A percentile compares a stretch with the other conserved stretches of the same genome.
Conservation (phyloP, 2,888 invertebrate genomes). For the Aphidoletes aphidimyza region DNA sequence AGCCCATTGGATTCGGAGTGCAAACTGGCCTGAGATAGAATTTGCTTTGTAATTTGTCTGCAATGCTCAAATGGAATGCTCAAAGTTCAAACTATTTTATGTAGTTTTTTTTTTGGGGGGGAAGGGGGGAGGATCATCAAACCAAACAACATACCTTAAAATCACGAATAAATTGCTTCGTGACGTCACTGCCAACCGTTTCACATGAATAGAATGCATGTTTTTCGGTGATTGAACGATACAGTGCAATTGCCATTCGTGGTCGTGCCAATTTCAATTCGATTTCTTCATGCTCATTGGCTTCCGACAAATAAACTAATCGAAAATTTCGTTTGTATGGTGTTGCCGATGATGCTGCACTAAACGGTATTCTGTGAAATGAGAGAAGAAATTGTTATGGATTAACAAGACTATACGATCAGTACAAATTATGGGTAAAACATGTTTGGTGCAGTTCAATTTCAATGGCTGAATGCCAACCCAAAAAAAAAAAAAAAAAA, state of each 20-base stretch:
- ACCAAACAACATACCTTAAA: slow-evolving; percentile 72
- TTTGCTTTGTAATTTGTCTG: neutral
- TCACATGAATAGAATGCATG: slow-evolving; percentile 94
- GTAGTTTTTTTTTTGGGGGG: too few relatives aligned
- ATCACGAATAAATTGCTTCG: slow-evolving; percentile 88
- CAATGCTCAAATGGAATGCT: slow-evolving; percentile 26
- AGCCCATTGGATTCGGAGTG: neutral
- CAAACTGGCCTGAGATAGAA: too few relatives aligned
- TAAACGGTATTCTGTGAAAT: slow-evolving; percentile 77
- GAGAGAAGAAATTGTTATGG: too few relatives aligned
- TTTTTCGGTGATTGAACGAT: slow-evolving; percentile 88
- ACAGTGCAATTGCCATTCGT: slow-evolving; percentile 83
- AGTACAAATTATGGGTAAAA: too few relatives aligned
- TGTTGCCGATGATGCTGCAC: slow-evolving; percentile 82
- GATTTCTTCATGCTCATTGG: slow-evolving; percentile 73
- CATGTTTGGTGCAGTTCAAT: too few relatives aligned
- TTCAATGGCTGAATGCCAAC: too few relatives aligned
- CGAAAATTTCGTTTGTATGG: slow-evolving; percentile 80
- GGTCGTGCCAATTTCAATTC: slow-evolving; percentile 85
- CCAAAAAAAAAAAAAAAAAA: slow-evolving; percentile 52
- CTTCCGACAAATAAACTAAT: slow-evolving; percentile 78
- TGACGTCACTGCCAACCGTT: slow-evolving; percentile 87
- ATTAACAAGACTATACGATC: too few relatives aligned
- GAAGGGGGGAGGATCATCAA: too few relatives aligned
- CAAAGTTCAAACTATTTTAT: slow-evolving; percentile 39